Percentiles rank a stretch among this genome's conserved stretches.
phyloP scores from a whole-genome alignment of 2,797 vertebrate genomes.

The Staurois parvus region DNA sequence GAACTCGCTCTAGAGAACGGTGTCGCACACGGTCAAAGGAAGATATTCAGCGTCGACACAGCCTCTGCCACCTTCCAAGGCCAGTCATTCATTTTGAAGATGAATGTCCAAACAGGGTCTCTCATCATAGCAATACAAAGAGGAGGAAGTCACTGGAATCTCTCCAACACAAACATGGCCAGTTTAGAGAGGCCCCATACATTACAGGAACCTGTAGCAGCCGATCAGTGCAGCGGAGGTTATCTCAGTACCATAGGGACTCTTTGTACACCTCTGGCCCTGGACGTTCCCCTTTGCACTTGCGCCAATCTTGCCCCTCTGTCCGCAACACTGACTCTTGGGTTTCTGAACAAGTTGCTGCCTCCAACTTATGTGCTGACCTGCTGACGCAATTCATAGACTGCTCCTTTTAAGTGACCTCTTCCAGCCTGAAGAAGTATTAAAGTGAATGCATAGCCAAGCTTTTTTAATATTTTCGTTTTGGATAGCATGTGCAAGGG shows the following conservation, averaged over 20 bases:
- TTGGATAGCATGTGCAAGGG: too few relatives aligned
- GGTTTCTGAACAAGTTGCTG: neutral
- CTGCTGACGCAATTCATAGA: slow-evolving; percentile 50
- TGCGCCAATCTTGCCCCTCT: neutral
- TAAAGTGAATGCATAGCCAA: too few relatives aligned
- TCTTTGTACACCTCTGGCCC: slow-evolving; percentile 34
- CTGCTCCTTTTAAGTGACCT: slow-evolving; percentile 17
- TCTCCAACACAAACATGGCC: neutral
- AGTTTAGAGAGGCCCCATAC: neutral
- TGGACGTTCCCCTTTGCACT: slow-evolving; percentile 7
- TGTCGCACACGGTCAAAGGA: neutral
- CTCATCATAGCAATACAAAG: neutral
- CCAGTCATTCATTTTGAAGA: neutral
- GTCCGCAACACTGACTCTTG: slow-evolving; percentile 6
- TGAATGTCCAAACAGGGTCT: neutral
- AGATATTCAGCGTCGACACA: neutral
- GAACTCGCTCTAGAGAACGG: neutral
- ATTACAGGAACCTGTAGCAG: neutral
- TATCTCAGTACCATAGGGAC: slow-evolving; percentile 14
- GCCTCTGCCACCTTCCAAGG: neutral
- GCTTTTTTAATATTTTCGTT: too few relatives aligned
- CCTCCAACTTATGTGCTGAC: slow-evolving; percentile 8
- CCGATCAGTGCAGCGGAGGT: neutral
- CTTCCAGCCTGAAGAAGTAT: too few relatives aligned
- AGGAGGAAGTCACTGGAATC: slow-evolving; percentile 38